Evolutionary conservation across 2,113 vertebrate genomes (phyloP), one percentile per base, ranked within the genome.

Genomic region (Isichthys henryi): DNA sequence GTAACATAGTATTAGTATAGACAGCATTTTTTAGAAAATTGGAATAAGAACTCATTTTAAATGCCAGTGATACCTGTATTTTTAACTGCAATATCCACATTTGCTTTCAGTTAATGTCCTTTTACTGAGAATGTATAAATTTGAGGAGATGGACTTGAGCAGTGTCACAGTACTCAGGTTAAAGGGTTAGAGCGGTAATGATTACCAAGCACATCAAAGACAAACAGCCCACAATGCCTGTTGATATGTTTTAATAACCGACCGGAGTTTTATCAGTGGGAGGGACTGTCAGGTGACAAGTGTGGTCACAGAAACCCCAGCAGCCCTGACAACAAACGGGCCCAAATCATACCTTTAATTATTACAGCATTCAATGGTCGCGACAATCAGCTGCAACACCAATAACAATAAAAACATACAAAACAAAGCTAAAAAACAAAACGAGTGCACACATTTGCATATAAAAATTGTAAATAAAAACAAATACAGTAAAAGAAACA

Each of bases 351-450:
- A 93, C 70, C 90, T 94, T 96, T 96, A 95, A 95, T 95, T 96
- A 92, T 92, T 92, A 95, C 94, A 94, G 93, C 94, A 94, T 95
- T 92, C 92, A 93, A 93, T 93, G 93, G 93, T 94, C 91, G 91
- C 94, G 91, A 94, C 94, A 94, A 92, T 92, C 90, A 89, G 91
- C 93, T 91, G 92, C 94, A 93, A 92, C 88, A 91, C 85, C 92
- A 88, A 92, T 92, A 93, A 88, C 90, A 91, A 27, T 87, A 92
- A 94, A 93, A 93, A 92, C 62, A 90, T 95, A 95, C 92, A 94
- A 95, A 92, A 91, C 95, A 92, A 91, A 89, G 86, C 46, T 53
- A 56, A 9, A 50, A 52, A 35, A 7, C 85, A 53, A 87, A 52
- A 39, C 7, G n/a, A 56, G 86, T 21, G 50, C 50, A 53, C 50